Base-by-base conservation (phyloP, 2,113 vertebrate species). In the Oncorhynchus kisutch region DNA sequence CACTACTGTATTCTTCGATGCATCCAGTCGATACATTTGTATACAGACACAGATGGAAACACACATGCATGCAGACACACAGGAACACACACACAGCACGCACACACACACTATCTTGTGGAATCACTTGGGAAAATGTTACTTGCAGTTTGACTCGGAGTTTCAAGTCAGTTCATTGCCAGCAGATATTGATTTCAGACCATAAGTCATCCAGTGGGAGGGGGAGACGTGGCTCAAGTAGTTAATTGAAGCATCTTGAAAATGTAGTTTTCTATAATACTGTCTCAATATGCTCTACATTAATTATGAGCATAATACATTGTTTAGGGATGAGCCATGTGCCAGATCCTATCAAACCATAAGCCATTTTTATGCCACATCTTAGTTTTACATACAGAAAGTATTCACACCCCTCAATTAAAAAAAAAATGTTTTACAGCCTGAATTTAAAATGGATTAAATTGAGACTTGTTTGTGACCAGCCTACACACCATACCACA, bases 151-250 rank as follows among this genome's bases (percentile, higher is more conserved):
- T n/a, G 3, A 68, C 73, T 69, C 51, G 70, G 54, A 67, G 16
- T 78, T 69, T 24, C 39, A 18, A 34, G 54, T 48, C 57, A 71
- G 22, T 72, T 83, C 71, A 70, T 6, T 3, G 75, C 66, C 14
- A 48, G 67, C 13, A 16, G 71, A 62, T 24, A 78, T 80, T 64
- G 75, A 78, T 60, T 72, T 34, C 1, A 54, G 71, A 54, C 4
- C 71, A 25, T 77, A 62, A 31, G 24, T 74, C 71, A 77, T 64
- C 29, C 51, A 20, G 75, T 29, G 25, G 64, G 25, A 25, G 25
- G 64, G 2, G 64, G 12, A n/a, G 60, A 20, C 34, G 8, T 22
- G 7, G 12, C 39, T 49, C 4, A 49, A n/a, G 14, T 49, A n/a
- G 6, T 11, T 29, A 7, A 45, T n/a, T n/a, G 39, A 70, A 70